Percentiles rank a stretch among this genome's conserved stretches.
Conservation (phyloP, 2,797 vertebrate genomes). For the Helarctos malayanus region DNA sequence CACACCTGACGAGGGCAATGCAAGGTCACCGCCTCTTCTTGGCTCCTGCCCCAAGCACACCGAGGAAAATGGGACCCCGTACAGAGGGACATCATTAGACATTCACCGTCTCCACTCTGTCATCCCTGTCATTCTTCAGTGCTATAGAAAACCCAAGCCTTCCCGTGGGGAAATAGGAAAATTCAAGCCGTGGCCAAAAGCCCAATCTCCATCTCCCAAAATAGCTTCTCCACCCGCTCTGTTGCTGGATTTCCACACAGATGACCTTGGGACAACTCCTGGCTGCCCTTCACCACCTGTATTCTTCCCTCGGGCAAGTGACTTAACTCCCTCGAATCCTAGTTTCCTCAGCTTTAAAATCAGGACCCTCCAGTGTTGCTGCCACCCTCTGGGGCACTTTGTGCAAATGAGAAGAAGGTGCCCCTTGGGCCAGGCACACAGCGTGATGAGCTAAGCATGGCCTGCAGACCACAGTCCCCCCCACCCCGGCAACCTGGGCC, state of each 20-base stretch:
- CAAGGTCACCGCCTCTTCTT: neutral
- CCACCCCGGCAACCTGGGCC: neutral
- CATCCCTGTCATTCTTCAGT: neutral
- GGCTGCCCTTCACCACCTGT: neutral
- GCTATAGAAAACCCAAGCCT: neutral
- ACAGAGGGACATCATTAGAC: neutral
- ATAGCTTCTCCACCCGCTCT: slow-evolving; percentile 39
- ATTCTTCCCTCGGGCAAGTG: neutral
- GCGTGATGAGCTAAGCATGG: neutral
- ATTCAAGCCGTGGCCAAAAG: slow-evolving; percentile 10
- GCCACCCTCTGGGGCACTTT: neutral
- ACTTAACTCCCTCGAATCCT: neutral
- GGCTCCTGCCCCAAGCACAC: neutral
- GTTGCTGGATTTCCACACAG: slow-evolving; percentile 10
- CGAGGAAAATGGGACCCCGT: neutral
- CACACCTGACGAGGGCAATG: neutral
- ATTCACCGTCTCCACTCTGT: neutral
- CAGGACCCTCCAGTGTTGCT: neutral
- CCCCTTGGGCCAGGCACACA: neutral
- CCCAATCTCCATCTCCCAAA: neutral
- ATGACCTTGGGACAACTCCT: neutral
- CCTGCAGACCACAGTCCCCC: neutral
- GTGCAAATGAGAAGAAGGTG: neutral
- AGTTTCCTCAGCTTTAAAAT: neutral
- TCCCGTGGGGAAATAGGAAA: neutral